Base-by-base conservation (phyloP, 2,113 vertebrate species). In the Pygoscelis antarcticus region DNA sequence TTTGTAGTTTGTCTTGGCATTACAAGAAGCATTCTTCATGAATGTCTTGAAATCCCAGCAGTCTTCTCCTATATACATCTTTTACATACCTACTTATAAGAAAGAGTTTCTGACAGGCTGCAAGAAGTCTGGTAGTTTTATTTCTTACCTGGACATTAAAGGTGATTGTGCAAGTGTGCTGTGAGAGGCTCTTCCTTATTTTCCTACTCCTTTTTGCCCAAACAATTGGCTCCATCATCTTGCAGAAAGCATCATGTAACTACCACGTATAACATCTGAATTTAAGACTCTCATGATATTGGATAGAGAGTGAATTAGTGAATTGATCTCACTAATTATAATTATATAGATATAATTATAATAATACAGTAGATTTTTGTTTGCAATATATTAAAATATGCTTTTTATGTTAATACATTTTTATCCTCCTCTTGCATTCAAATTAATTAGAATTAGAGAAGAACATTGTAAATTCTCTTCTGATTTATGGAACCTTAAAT, bases 401-500 rank as follows among this genome's bases (percentile, higher is more conserved):
- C 5, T 90, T 94, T 95, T 93, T 68, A 64, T 93, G 93, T 86
- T 77, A 42, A 40, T 70, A 22, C 22, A 21, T 65, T 93, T 86
- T 92, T 88, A 16, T 90, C 75, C 19, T 86, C 27, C 46, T 83
- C 34, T 85, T 89, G 32, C 23, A 6, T 90, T 91, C 62, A 83
- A 88, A 65, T 49, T 65, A 40, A 77, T 94, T 52, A 71, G 42
- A 94, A 91, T 84, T 68, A 89, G 57, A 83, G 38, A 46, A 77
- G 62, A 82, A 83, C 13, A 49, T 54, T 89, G 57, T 80, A 90
- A 82, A 95, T 92, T 88, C 26, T 23, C 16, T 75, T 92, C 51
- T 88, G 83, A 84, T 93, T 94, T 89, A 88, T 92, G 72, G 58
- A 87, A 58, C 51, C 69, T 83, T 87, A 65, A 96, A 74, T 70